These are phyloP conservation scores for Drosophila histrio DNA, from an alignment of 2,888 invertebrate species.

Conservation along the genomic window DNA sequence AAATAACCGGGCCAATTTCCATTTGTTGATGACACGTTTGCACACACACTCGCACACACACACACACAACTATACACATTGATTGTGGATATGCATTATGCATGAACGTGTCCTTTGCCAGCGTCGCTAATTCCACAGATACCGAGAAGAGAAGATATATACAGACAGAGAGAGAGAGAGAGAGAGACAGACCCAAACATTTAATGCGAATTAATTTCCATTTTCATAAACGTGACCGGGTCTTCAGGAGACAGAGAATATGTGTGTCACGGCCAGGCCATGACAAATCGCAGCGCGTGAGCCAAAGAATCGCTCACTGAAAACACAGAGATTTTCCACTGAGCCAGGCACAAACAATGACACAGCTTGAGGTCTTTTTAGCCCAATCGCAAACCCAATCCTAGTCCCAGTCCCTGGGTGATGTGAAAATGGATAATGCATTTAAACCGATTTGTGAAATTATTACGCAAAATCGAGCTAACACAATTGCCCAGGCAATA, in stretches of 20 bases:
- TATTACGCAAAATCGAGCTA: slow-evolving; percentile 75
- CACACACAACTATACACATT: not conserved
- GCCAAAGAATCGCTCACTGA: slow-evolving; percentile 50
- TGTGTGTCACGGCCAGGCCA: slow-evolving; percentile 74
- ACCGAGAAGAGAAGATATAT: slow-evolving; percentile 8
- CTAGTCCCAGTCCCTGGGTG: not conserved
- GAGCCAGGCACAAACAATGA: slow-evolving; percentile 45
- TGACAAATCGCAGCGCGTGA: slow-evolving; percentile 72
- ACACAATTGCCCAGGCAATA: slow-evolving; percentile 27
- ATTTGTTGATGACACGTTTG: slow-evolving; percentile 59
- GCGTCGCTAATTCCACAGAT: slow-evolving; percentile 65
- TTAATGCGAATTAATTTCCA: slow-evolving; percentile 73
- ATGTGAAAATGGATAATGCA: slow-evolving; percentile 33
- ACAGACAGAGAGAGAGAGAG: not conserved
- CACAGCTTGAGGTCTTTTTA: slow-evolving; percentile 57
- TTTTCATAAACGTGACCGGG: slow-evolving; percentile 59
- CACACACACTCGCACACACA: slow-evolving; percentile 16
- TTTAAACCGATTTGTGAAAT: slow-evolving; percentile 65
- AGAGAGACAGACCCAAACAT: slow-evolving; percentile 48
- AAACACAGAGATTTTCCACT: slow-evolving; percentile 26
- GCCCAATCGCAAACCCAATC: not conserved
- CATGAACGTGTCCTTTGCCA: slow-evolving; percentile 70
- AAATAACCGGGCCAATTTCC: slow-evolving; percentile 37
- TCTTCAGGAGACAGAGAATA: slow-evolving; percentile 11
- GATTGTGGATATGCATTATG: slow-evolving; percentile 42